These are phyloP conservation scores for Ivindomyrus marchei DNA, from an alignment of 2,113 vertebrate species.

Conservation along the genomic window DNA sequence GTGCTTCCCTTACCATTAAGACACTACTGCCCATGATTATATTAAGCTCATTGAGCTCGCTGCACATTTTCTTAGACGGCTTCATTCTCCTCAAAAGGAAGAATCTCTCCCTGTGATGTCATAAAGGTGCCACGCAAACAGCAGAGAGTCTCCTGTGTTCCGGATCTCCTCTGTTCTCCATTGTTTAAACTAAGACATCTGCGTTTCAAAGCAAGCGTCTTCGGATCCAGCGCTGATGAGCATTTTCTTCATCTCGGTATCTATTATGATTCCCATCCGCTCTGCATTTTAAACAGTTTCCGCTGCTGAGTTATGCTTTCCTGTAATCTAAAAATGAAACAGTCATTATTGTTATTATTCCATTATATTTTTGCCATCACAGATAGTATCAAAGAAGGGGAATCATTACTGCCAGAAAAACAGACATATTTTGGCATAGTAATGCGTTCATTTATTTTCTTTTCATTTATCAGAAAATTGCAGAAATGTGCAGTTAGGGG, in stretches of 20 bases:
- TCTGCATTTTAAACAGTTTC: conserved; percentile 50
- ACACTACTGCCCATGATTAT: not conserved
- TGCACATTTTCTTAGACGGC: not conserved
- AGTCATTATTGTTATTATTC: conserved; percentile 53
- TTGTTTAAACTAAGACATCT: not conserved
- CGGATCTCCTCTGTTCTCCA: not conserved
- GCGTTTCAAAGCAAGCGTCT: not conserved
- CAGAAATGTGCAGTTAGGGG: not conserved
- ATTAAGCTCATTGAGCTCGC: not conserved
- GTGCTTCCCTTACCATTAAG: too few relatives aligned
- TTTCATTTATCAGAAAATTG: not conserved
- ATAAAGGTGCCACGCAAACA: not conserved
- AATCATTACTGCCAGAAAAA: conserved; percentile 40
- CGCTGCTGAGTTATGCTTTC: conserved; percentile 57
- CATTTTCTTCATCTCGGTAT: conserved; percentile 51
- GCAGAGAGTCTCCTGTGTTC: not conserved
- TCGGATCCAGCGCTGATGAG: conserved; percentile 52
- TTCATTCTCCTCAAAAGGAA: not conserved
- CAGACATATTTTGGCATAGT: conserved; percentile 23
- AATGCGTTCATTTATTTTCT: not conserved
- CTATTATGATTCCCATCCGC: conserved; percentile 56
- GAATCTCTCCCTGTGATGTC: not conserved
- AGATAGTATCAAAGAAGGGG: conserved; percentile 42
- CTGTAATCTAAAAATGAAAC: conserved; percentile 58
- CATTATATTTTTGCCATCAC: conserved; percentile 49